A percentile compares a stretch with the other conserved stretches of the same genome.
phyloP scores from a whole-genome alignment of 2,888 invertebrate genomes.

The Lomographa bimaculata region DNA sequence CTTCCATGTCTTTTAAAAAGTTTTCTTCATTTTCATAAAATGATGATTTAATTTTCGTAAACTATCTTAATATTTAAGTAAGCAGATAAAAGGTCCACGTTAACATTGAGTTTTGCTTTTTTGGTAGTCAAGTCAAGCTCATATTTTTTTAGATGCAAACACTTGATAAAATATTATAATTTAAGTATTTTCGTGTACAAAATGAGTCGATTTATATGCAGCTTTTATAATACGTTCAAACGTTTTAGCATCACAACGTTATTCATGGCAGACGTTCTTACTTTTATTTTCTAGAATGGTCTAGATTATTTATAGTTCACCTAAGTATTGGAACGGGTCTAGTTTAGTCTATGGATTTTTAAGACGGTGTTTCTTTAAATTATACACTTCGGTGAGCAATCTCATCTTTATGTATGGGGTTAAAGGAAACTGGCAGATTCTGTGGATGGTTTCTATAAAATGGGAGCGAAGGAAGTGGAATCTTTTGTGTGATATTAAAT shows the following conservation, averaged over 20 bases:
- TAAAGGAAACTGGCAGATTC: constrained; percentile 11
- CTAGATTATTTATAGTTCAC: constrained; percentile 21
- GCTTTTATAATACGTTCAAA: constrained; percentile 46
- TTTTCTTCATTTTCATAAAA: constrained; percentile 14
- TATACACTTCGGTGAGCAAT: constrained; percentile 7
- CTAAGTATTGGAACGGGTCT: constrained; percentile 6
- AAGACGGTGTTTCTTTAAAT: constrained; percentile 15
- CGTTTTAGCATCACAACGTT: constrained; percentile 50
- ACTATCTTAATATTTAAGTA: too few species aligned
- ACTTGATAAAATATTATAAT: constrained; percentile 30
- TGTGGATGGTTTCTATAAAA: constrained; percentile 1
- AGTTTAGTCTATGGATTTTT: constrained; percentile 11
- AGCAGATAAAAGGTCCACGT: too few species aligned
- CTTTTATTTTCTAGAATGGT: constrained; percentile 44
- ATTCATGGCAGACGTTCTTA: constrained; percentile 42
- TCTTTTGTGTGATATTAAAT: neutral
- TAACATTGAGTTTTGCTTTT: too few species aligned
- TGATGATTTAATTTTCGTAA: too few species aligned
- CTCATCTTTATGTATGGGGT: constrained; percentile 21
- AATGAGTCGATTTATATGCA: constrained; percentile 64
- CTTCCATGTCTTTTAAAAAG: too few species aligned
- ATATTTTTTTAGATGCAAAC: constrained; percentile 31
- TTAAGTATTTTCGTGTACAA: constrained; percentile 35
- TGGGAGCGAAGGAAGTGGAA: neutral
- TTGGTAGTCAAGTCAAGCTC: too few species aligned